Evolutionary conservation across 2,797 vertebrate genomes (phyloP).

Genomic region (Neostethus bicornis): DNA sequence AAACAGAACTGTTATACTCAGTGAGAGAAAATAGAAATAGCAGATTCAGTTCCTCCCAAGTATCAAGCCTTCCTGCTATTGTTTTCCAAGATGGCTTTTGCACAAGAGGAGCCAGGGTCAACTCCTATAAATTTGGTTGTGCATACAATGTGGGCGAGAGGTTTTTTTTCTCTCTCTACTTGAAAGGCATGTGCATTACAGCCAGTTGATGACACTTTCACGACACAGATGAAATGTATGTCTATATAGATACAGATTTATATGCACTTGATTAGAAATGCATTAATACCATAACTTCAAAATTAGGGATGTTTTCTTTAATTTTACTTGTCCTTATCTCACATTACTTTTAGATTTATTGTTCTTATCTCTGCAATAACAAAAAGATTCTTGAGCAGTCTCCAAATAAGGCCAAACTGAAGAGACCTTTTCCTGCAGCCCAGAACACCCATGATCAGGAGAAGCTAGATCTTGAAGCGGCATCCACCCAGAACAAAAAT

Average conservation of each 20-base stretch:
- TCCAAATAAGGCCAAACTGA: slow-evolving; percentile 67
- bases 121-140: slow-evolving; percentile 89
- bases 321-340: slow-evolving; percentile 62
- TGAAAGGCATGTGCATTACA: slow-evolving; percentile 80
- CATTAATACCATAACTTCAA: too few relatives aligned
- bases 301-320: slow-evolving; percentile 59
- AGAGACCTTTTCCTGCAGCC: slow-evolving; percentile 61
- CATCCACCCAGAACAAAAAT: slow-evolving; percentile 18
- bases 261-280: too few relatives aligned
- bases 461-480: slow-evolving; percentile 49
- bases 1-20: slow-evolving; percentile 87
- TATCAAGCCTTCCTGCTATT: slow-evolving; percentile 85
- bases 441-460: slow-evolving; percentile 32
- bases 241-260: slow-evolving; percentile 41
- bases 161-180: slow-evolving; percentile 81
- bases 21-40: slow-evolving; percentile 89
- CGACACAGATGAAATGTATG: slow-evolving; percentile 62
- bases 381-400: slow-evolving; percentile 60
- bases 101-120: slow-evolving; percentile 92
- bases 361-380: slow-evolving; percentile 75
- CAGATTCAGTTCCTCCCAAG: slow-evolving; percentile 86
- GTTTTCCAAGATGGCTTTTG: slow-evolving; percentile 84
- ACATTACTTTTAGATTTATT: slow-evolving; percentile 71
- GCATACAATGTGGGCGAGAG: slow-evolving; percentile 89
- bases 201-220: slow-evolving; percentile 71